These are phyloP conservation scores for Hoplostethus mediterraneus DNA, from an alignment of 2,797 vertebrate species.

Conservation along the genomic window DNA sequence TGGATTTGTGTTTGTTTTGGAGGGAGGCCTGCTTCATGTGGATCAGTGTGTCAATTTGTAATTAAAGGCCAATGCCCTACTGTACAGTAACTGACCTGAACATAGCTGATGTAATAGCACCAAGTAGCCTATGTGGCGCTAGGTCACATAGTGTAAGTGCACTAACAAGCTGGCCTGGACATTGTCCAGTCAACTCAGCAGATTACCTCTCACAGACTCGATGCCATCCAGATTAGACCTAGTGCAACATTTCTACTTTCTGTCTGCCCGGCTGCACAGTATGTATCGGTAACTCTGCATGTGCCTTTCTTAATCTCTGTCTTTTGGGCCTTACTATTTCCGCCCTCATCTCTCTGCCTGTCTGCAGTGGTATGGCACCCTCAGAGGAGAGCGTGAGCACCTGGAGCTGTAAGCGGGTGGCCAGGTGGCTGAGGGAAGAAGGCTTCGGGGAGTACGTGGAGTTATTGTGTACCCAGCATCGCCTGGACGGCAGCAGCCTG, in stretches of 20 bases:
- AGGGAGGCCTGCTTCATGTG: background rate
- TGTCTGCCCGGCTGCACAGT: background rate
- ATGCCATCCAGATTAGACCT: constrained; percentile 6
- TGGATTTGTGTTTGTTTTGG: constrained; percentile 7
- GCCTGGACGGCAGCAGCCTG: constrained; percentile 91
- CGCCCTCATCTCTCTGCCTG: constrained; percentile 17
- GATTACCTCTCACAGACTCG: constrained; percentile 5
- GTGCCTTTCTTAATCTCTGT: background rate
- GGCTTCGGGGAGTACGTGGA: constrained; percentile 93
- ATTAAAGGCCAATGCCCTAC: background rate
- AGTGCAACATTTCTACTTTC: background rate
- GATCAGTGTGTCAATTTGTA: constrained; percentile 2
- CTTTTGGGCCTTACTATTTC: too few species aligned
- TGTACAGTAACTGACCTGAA: constrained; percentile 19
- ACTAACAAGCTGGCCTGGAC: constrained; percentile 20
- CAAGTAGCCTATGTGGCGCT: constrained; percentile 12
- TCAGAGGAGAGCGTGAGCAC: constrained; percentile 78
- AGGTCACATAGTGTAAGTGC: constrained; percentile 17
- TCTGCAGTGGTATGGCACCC: constrained; percentile 70
- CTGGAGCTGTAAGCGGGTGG: constrained; percentile 92
- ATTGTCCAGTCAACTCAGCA: background rate
- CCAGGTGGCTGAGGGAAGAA: constrained; percentile 91
- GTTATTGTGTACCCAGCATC: constrained; percentile 90
- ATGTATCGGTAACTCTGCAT: background rate
- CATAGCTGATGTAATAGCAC: constrained; percentile 28